Base-by-base conservation (phyloP, 2,113 vertebrate species). In the Perognathus longimembris region DNA sequence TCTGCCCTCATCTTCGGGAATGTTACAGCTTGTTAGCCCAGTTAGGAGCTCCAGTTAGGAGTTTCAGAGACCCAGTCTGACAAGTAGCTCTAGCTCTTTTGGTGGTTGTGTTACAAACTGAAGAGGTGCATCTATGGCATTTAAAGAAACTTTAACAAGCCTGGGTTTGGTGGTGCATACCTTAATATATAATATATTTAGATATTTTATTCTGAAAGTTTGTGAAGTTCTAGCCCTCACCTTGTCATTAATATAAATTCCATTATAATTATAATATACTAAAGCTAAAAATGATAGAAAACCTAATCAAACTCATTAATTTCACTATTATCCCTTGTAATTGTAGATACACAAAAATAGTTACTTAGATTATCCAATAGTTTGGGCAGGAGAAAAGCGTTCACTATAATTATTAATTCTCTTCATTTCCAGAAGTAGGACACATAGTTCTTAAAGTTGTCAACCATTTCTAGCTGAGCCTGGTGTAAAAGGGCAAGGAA, bases 201-300 rank as follows among this genome's bases (percentile, higher is more conserved):
- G 45, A 50, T 74, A 79, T 63, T 85, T 70, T 18, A 77, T 67
- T 92, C 34, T 74, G 26, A 79, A 88, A 66, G 40, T 57, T 77
- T 26, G 30, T 40, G 6, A 71, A 42, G 24, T 71, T 83, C 34
- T 83, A 74, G 42, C 22, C 42, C 40, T 89, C 5, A 32, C 85
- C 28, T 76, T 71, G 24, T 63, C 22, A 57, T 80, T n/a, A 69
- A 54, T 64, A 50, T 71, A 80, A 90, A 78, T 74, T 40, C 8
- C 63, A 66, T 79, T 73, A 34, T 61, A 74, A 54, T 85, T 74
- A 1, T 61, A 92, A 59, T 81, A 20, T 28, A 67, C 30, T 79
- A 32, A 1, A 38, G n/a, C 54, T 82, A 40, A 42, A 85, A 92
- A 54, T 59, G 76, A 30, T 61, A 50, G 3, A 75, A 95, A 83